Evolutionary conservation across 2,113 vertebrate species (phyloP), one percentile per base, ranked within the genome.

Genomic region (Dromaius novaehollandiae): DNA sequence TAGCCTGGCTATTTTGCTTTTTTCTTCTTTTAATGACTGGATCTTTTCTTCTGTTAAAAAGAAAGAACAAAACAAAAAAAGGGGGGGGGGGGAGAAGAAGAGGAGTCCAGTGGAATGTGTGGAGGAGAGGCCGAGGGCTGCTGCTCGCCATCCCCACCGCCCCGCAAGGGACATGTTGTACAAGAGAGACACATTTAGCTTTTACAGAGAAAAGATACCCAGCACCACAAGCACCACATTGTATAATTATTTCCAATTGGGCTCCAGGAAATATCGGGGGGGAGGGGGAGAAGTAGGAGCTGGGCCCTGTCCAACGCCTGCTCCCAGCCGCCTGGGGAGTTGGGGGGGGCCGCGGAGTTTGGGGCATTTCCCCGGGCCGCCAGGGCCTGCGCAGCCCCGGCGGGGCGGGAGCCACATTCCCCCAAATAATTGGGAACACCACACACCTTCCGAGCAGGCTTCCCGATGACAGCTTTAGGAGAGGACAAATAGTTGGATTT

Each of bases 391-490:
- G 6, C 38, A 8, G 30, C 42, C 32, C 46, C 50, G n/a, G 50
- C 14, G 22, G 32, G 34, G 58, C 85, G 53, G 15, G 44, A 88
- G 11, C 10, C 15, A 21, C 4, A 32, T 14, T 20, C 38, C 48
- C 46, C 13, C 84, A 64, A 76, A 80, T 32, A 70, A 64, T 44
- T 5, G 5, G 68, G 70, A 88, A 4, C 88, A 21, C 55, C 78
- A 44, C 75, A 6, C 70, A 88, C 74, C 75, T 87, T 73, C 84
- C 89, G 11, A 70, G 42, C 20, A 7, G 56, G 34, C 22, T 7
- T 53, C 90, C 65, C 28, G 94, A 51, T 78, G 95, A 82, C 94
- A 93, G 87, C 86, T 90, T 89, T 81, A 88, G 61, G 81, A 80
- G 81, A 91, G 94, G 81, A 81, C 64, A 34, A 76, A 30, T 11